Evolutionary conservation across 2,113 vertebrate genomes (phyloP).

Genomic region (Monarcha castaneiventris): DNA sequence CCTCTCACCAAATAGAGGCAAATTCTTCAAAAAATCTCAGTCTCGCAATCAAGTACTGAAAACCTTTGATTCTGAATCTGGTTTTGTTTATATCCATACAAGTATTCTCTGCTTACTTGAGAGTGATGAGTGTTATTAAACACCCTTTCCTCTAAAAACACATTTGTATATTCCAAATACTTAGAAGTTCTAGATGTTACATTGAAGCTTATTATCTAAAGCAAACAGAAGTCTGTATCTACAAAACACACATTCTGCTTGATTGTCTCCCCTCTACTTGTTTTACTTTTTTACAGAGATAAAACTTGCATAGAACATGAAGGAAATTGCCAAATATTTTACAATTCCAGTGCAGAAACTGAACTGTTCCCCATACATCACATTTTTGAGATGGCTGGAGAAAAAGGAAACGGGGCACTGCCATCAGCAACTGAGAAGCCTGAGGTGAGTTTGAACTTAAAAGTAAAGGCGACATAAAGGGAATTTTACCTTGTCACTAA

Average conservation of each 20-base stretch:
- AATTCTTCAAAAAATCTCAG: background rate
- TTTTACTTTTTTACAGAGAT: background rate
- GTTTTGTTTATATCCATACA: background rate
- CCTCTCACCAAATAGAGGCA: background rate
- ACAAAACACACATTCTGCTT: background rate
- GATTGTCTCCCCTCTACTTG: background rate
- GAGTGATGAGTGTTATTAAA: background rate
- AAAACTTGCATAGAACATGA: background rate
- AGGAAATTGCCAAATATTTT: background rate
- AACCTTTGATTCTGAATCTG: background rate
- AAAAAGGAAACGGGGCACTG: background rate
- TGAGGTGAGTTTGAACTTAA: background rate
- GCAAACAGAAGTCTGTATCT: background rate
- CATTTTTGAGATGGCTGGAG: background rate
- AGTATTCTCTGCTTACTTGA: background rate
- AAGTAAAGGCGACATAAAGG: background rate
- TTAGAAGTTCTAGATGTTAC: background rate
- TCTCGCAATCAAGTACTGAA: background rate
- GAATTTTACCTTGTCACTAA: background rate
- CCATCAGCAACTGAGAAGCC: background rate
- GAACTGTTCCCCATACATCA: background rate
- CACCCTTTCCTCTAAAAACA: background rate
- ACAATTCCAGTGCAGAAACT: background rate
- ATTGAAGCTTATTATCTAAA: background rate
- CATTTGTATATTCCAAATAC: background rate